Percentiles rank a stretch among this genome's conserved stretches.
Conservation (phyloP, 2,888 invertebrate genomes). For the Drosophila trichaetosa region DNA sequence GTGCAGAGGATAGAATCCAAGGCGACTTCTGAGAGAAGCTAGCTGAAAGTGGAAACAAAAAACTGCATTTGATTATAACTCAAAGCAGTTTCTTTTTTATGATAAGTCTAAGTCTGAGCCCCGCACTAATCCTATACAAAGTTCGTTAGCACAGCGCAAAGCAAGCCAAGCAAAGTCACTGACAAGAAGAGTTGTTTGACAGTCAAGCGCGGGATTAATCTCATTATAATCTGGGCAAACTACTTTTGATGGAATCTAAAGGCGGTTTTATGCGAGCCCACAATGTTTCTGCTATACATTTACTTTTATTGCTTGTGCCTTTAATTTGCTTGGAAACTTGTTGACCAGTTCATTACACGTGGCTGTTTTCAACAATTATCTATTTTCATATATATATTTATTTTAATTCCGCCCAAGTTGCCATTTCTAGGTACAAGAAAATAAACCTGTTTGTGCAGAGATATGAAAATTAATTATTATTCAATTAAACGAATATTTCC, state of each 20-base stretch:
- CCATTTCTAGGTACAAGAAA: not conserved
- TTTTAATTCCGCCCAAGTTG: not conserved
- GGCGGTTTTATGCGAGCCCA: slow-evolving; percentile 26
- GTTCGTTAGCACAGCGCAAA: slow-evolving; percentile 51
- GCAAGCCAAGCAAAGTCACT: slow-evolving; percentile 37
- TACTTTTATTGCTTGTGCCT: slow-evolving; percentile 23
- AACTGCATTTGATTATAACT: not conserved
- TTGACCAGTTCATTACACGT: slow-evolving; percentile 13
- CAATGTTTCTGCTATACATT: slow-evolving; percentile 29
- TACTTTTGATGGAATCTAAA: slow-evolving; percentile 41
- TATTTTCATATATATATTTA: not conserved
- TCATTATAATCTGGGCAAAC: slow-evolving; percentile 27
- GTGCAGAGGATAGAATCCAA: not conserved
- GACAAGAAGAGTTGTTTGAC: slow-evolving; percentile 31
- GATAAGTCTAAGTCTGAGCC: slow-evolving; percentile 5
- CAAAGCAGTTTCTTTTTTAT: not conserved
- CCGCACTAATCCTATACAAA: slow-evolving; percentile 23
- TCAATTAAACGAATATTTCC: not conserved
- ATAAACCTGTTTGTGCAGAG: not conserved
- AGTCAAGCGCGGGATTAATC: slow-evolving; percentile 30
- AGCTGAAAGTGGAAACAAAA: not conserved
- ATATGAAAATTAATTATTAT: not conserved
- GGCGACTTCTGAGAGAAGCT: not conserved
- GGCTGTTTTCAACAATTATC: not conserved
- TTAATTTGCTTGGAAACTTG: slow-evolving; percentile 21